These are phyloP conservation scores for Drosophila murphyi DNA, from an alignment of 1,140 invertebrate genomes.

Conservation along the genomic window DNA sequence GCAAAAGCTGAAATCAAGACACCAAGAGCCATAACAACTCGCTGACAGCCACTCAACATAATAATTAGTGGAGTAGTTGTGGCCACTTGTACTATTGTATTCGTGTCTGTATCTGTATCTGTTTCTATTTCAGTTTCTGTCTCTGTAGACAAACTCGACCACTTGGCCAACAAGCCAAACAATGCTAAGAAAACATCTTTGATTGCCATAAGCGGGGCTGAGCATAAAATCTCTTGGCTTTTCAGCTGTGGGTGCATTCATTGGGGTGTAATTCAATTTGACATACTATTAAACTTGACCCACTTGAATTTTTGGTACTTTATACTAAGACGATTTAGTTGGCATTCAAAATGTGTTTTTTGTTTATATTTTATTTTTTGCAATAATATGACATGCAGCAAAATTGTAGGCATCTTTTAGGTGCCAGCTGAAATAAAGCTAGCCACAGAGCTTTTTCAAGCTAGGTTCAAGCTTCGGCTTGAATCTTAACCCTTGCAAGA, in stretches of 20 bases:
- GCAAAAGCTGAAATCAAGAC: constrained; percentile 28
- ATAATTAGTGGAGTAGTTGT: constrained; percentile 59
- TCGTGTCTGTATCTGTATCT: constrained; percentile 11
- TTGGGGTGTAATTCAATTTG: constrained; percentile 23
- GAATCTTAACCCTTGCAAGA: constrained; percentile 9
- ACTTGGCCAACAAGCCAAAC: constrained; percentile 4
- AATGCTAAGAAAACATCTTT: constrained; percentile 9
- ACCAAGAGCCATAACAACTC: constrained; percentile 16
- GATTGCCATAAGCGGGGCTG: constrained; percentile 4
- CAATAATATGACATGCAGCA: neutral
- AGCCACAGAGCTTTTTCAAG: constrained; percentile 2
- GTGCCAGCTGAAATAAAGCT: neutral
- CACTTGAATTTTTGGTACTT: constrained; percentile 8
- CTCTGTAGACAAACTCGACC: constrained; percentile 18
- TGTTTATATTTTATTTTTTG: neutral
- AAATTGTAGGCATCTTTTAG: constrained; percentile 14
- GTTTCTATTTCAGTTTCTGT: neutral
- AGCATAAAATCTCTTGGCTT: constrained; percentile 8
- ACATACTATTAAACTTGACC: constrained; percentile 27
- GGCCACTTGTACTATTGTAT: constrained; percentile 21
- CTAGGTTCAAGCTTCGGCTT: neutral
- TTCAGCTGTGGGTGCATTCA: neutral
- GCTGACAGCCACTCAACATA: constrained; percentile 46
- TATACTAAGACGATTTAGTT: neutral
- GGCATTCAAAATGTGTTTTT: neutral